A percentile compares a stretch with the other conserved stretches of the same genome.
Conservation (phyloP, 2,888 invertebrate genomes). For the Terebella lapidaria region DNA sequence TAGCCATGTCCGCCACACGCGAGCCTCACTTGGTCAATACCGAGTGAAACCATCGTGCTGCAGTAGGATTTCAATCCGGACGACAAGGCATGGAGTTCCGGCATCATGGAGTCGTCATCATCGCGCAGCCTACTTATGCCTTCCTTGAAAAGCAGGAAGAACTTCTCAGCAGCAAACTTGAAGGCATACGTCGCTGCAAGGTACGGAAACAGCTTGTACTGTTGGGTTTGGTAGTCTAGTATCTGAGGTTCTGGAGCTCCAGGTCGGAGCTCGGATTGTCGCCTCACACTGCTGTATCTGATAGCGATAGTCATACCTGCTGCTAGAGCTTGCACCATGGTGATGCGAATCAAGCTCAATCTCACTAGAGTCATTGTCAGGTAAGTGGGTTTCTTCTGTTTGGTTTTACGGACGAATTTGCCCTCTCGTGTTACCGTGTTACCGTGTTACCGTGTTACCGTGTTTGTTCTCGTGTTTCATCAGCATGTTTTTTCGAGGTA, state of each 20-base stretch:
- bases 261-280: conserved; percentile 69
- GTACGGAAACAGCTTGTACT: too few relatives aligned
- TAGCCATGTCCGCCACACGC: conserved; percentile 95
- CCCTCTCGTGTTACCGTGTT: conserved; percentile 59
- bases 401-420: conserved; percentile 28
- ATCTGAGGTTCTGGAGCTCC: too few relatives aligned
- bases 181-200: too few relatives aligned
- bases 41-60: conserved; percentile 69
- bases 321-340: conserved; percentile 15
- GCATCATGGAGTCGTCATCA: too few relatives aligned
- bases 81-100: conserved; percentile 83
- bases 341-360: background rate
- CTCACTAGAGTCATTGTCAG: conserved; percentile 8
- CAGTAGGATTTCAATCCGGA: conserved; percentile 87
- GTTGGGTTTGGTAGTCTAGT: too few relatives aligned
- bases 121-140: too few relatives aligned
- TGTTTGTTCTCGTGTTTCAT: conserved; percentile 67
- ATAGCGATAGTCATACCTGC: conserved; percentile 64
- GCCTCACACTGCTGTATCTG: conserved; percentile 82
- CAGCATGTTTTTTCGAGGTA: conserved; percentile 59
- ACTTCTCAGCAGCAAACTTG: too few relatives aligned
- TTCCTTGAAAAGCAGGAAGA: too few relatives aligned
- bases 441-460: conserved; percentile 84
- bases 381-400: conserved; percentile 5
- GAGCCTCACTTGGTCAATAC: conserved; percentile 77